A percentile compares a stretch with the other conserved stretches of the same genome.
phyloP scores from a whole-genome alignment of 2,113 vertebrate genomes.

The Cyrtonyx montezumae region DNA sequence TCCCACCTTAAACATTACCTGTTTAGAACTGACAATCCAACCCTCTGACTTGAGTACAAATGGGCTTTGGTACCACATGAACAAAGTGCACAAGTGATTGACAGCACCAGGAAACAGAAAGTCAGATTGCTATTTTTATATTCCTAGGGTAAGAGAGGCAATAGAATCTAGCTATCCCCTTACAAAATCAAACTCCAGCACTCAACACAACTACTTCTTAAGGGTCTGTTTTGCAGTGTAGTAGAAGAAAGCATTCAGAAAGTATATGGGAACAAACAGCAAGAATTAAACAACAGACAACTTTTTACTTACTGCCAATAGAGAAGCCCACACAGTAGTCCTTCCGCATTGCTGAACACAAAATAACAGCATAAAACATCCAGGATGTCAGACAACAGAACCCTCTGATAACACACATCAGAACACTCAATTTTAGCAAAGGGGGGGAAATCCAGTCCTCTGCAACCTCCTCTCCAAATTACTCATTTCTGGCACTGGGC shows the following conservation, averaged over 20 bases:
- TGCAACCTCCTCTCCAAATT: background rate
- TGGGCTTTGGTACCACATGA: background rate
- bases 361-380: background rate
- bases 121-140: background rate
- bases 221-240: background rate
- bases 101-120: background rate
- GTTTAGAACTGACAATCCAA: background rate
- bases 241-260: background rate
- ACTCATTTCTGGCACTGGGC: background rate
- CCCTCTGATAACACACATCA: background rate
- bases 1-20: background rate
- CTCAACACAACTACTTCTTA: background rate
- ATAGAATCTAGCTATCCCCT: background rate
- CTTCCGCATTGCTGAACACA: constrained; percentile 1
- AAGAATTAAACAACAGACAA: background rate
- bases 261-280: background rate
- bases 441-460: background rate
- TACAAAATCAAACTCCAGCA: background rate
- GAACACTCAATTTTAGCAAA: background rate
- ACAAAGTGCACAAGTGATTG: background rate
- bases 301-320: background rate
- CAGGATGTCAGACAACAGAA: background rate
- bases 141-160: background rate
- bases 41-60: background rate
- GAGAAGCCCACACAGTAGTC: background rate